A percentile compares a stretch with the other conserved stretches of the same genome.
Conservation (phyloP, 2,888 invertebrate genomes). For the Argynnis bischoffii region DNA sequence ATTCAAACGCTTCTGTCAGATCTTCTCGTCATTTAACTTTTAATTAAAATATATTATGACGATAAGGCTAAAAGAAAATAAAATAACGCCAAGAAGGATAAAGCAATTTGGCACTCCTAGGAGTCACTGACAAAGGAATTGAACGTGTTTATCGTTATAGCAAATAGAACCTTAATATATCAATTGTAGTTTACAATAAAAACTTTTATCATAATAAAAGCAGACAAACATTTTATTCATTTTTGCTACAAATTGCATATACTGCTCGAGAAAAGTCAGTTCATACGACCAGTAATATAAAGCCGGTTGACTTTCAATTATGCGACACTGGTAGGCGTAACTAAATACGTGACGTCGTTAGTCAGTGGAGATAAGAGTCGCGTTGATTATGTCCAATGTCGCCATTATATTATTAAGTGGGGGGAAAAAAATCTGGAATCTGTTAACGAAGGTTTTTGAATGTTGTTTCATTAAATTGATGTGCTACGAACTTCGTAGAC, state of each 20-base stretch:
- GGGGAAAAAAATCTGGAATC: constrained; percentile 15
- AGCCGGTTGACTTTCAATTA: constrained; percentile 19
- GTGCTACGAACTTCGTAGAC: constrained; percentile 13
- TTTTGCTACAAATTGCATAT: neutral
- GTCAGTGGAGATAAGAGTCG: constrained; percentile 28
- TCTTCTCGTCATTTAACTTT: no score
- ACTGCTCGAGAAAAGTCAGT: constrained; percentile 5
- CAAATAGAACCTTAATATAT: no score
- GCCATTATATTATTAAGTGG: constrained; percentile 34
- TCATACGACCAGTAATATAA: constrained; percentile 16
- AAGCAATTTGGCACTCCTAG: no score
- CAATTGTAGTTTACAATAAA: no score
- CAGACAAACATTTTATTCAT: neutral
- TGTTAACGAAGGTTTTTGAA: constrained; percentile 17
- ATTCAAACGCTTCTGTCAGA: no score
- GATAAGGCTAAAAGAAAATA: no score
- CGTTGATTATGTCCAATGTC: constrained; percentile 28
- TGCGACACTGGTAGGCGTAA: constrained; percentile 50
- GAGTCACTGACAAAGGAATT: no score
- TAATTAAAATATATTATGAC: no score
- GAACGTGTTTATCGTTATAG: no score
- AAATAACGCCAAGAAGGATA: no score
- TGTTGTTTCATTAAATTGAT: constrained; percentile 13
- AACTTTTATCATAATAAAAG: constrained; percentile 9
- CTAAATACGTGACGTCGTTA: constrained; percentile 75